Conservation (phyloP, 2,888 invertebrate species). For the Drosophila mimetica region DNA sequence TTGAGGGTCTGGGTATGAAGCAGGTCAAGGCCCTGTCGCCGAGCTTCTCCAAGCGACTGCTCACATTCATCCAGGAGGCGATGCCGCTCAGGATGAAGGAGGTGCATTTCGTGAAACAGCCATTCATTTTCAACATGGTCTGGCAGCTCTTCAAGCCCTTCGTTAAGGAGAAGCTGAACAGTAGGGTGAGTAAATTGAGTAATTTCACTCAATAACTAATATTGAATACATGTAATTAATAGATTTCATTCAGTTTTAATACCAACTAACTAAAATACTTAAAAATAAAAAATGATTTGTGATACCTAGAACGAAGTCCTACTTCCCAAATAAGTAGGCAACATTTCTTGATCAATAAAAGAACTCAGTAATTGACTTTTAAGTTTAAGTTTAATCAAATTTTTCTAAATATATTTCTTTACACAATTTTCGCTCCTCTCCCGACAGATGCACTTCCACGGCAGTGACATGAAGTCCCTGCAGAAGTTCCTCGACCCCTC, state of each 20-base stretch:
- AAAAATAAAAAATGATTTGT: too few species aligned
- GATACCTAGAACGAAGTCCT: background rate
- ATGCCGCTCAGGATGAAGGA: constrained; percentile 94
- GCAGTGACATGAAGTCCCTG: constrained; percentile 90
- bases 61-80: constrained; percentile 93
- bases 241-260: too few species aligned
- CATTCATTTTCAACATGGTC: constrained; percentile 92
- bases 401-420: background rate
- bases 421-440: constrained; percentile 32
- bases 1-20: constrained; percentile 90
- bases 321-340: background rate
- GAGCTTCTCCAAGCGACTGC: constrained; percentile 90
- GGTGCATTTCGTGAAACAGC: constrained; percentile 94
- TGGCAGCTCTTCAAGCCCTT: constrained; percentile 94
- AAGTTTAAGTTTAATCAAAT: too few species aligned
- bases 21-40: constrained; percentile 90
- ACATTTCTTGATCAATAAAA: background rate
- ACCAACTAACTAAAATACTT: too few species aligned
- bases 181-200: constrained; percentile 87
- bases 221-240: too few species aligned
- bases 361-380: too few species aligned
- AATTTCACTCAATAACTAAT: too few species aligned
- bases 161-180: constrained; percentile 91
- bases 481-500: constrained; percentile 89
- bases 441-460: constrained; percentile 92